Evolutionary conservation across 2,888 invertebrate genomes (phyloP).

Genomic region (Orchesella flavescens): DNA sequence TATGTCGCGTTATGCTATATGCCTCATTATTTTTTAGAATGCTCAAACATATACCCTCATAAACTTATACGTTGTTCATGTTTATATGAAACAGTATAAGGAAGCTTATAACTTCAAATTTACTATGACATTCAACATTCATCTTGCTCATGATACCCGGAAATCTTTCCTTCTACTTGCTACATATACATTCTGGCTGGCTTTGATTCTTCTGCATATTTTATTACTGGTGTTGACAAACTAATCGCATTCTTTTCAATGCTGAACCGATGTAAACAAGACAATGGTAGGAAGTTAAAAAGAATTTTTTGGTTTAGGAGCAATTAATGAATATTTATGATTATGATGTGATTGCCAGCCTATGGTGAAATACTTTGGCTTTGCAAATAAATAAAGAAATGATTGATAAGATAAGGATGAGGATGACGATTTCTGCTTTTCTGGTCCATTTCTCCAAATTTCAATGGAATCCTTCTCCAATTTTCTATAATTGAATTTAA

Average conservation of each 20-base stretch:
- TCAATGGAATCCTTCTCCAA: background rate
- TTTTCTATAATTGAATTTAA: conserved; percentile 23
- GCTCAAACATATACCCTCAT: too few species aligned
- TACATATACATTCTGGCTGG: background rate
- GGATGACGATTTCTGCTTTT: background rate
- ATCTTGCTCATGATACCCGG: background rate
- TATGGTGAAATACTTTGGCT: background rate
- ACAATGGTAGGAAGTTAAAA: too few species aligned
- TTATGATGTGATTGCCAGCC: too few species aligned
- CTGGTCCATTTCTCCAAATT: too few species aligned
- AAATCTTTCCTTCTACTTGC: background rate
- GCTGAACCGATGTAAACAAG: too few species aligned
- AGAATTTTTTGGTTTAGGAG: too few species aligned
- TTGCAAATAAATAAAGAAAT: background rate
- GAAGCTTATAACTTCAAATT: background rate
- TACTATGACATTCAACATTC: background rate
- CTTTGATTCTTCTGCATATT: too few species aligned
- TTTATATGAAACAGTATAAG: background rate
- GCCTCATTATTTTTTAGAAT: background rate
- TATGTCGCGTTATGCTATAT: conserved; percentile 11
- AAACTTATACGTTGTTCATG: too few species aligned
- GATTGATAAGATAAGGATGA: background rate
- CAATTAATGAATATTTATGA: too few species aligned
- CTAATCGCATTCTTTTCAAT: too few species aligned
- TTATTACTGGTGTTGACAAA: too few species aligned